Conservation (phyloP, 2,113 vertebrate genomes). For the Alethe diademata region DNA sequence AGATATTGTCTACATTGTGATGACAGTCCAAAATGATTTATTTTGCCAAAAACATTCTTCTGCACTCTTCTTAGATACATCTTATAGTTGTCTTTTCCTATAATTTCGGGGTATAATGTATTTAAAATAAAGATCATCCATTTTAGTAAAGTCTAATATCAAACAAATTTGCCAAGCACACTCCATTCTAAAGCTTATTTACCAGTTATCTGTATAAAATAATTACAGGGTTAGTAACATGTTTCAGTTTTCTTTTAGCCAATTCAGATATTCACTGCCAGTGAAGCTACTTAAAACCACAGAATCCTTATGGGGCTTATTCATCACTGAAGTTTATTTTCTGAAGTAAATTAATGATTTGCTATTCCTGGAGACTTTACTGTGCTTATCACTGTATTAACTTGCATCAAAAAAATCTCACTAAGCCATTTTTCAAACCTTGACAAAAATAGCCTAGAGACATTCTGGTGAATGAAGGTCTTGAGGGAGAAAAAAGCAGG, state of each 20-base stretch:
- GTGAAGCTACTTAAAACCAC: conserved; percentile 52
- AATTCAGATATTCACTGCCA: conserved; percentile 36
- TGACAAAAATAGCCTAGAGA: conserved; percentile 68
- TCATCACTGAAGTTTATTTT: conserved; percentile 71
- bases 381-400: conserved; percentile 75
- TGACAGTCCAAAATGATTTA: background rate
- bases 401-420: conserved; percentile 69
- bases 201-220: conserved; percentile 28
- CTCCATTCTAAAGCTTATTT: conserved; percentile 33
- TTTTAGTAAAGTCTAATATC: background rate
- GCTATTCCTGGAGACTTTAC: conserved; percentile 67
- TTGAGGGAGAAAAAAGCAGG: conserved; percentile 15
- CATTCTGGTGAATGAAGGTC: conserved; percentile 35
- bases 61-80: background rate
- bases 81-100: background rate
- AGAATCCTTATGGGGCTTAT: conserved; percentile 59
- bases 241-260: conserved; percentile 34
- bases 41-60: background rate
- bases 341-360: conserved; percentile 76
- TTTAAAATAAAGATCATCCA: conserved; percentile 23
- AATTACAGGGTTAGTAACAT: conserved; percentile 26
- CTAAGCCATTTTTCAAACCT: conserved; percentile 70
- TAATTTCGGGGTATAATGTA: background rate
- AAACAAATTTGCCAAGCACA: conserved; percentile 9
- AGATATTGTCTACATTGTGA: background rate